These are phyloP conservation scores for Palythoa grandis DNA, from an alignment of 92 coral and sea anemone species.

Conservation along the genomic window DNA sequence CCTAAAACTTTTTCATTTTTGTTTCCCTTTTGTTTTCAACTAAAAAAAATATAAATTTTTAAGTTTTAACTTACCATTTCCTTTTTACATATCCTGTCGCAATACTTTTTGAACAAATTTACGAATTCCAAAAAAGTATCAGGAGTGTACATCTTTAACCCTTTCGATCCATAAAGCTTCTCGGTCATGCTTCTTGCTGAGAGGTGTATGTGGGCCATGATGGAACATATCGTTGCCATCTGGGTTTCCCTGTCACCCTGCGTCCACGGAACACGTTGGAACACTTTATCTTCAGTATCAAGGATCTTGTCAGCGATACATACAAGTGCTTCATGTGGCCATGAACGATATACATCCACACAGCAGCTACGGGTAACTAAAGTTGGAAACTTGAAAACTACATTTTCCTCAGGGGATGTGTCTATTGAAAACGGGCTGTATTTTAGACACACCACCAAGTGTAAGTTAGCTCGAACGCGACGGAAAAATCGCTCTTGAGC, in stretches of 20 bases:
- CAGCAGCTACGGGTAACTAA: conserved; percentile 86
- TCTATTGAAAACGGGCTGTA: conserved; percentile 57
- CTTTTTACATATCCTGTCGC: conserved; percentile 72
- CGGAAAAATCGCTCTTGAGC: conserved; percentile 98
- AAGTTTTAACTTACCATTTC: conserved; percentile 70
- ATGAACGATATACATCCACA: conserved; percentile 85
- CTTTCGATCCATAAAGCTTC: conserved; percentile 69
- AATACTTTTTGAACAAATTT: conserved; percentile 77
- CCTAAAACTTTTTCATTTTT: too few relatives aligned
- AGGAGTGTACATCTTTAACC: conserved; percentile 83
- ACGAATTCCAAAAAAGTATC: conserved; percentile 84
- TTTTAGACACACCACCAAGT: conserved; percentile 79
- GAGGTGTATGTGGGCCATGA: conserved; percentile 92
- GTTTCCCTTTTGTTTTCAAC: too few relatives aligned
- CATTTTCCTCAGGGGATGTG: conserved; percentile 52
- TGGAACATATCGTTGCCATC: conserved; percentile 74
- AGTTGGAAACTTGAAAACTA: conserved; percentile 71
- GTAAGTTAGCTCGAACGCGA: conserved; percentile 87
- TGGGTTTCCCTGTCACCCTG: conserved; percentile 62
- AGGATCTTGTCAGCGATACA: conserved; percentile 75
- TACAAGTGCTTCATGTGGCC: conserved; percentile 89
- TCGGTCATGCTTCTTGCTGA: conserved; percentile 78
- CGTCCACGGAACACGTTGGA: conserved; percentile 58
- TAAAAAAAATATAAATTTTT: too few relatives aligned
- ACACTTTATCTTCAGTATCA: conserved; percentile 62